A percentile compares a stretch with the other conserved stretches of the same genome.
Conservation (phyloP, 2,797 vertebrate species). For the Limosa lapponica region DNA sequence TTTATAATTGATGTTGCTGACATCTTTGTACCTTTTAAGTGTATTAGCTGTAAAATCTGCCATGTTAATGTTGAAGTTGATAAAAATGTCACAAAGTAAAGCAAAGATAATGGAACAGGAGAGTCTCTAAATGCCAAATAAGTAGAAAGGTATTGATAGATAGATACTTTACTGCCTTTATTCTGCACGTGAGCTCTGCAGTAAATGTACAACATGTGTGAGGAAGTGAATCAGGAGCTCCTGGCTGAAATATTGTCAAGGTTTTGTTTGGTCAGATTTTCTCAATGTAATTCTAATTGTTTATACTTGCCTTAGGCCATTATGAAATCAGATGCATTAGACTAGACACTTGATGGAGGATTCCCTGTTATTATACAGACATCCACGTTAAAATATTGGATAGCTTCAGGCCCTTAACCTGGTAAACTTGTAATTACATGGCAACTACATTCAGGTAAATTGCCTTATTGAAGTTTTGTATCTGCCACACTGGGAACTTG, state of each 20-base stretch:
- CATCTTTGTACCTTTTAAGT: slow-evolving; percentile 62
- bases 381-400: background rate
- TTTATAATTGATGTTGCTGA: slow-evolving; percentile 70
- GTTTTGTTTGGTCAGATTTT: slow-evolving; percentile 35
- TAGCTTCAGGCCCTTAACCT: background rate
- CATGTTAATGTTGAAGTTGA: slow-evolving; percentile 54
- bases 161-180: slow-evolving; percentile 21
- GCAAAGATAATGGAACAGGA: slow-evolving; percentile 54
- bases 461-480: background rate
- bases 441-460: background rate
- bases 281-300: background rate
- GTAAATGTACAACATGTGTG: background rate
- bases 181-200: slow-evolving; percentile 15
- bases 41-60: slow-evolving; percentile 67
- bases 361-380: background rate
- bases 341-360: slow-evolving; percentile 1
- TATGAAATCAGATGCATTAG: background rate
- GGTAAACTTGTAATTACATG: background rate
- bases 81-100: slow-evolving; percentile 70
- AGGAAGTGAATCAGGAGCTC: background rate
- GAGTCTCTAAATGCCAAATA: slow-evolving; percentile 66
- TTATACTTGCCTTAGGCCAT: background rate
- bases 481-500: background rate
- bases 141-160: slow-evolving; percentile 40
- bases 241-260: slow-evolving; percentile 3